These are phyloP conservation scores for Anoura caudifer DNA, from an alignment of 2,113 vertebrate species.

Conservation along the genomic window DNA sequence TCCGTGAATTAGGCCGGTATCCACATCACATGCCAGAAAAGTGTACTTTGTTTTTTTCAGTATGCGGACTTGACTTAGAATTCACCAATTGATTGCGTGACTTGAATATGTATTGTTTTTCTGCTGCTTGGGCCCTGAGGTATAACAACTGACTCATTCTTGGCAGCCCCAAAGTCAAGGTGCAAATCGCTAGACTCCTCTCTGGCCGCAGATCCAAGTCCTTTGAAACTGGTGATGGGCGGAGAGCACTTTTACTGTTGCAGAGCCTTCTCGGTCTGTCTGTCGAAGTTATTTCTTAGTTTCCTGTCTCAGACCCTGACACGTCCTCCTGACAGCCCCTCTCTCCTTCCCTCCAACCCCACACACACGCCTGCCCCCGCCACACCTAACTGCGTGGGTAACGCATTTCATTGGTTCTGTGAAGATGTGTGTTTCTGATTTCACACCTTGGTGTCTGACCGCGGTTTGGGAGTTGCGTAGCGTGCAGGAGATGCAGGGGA, in stretches of 20 bases:
- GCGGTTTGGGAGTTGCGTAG: constrained; percentile 66
- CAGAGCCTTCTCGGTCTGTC: constrained; percentile 59
- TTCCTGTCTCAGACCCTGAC: constrained; percentile 43
- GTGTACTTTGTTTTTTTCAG: not conserved
- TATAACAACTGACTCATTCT: constrained; percentile 47
- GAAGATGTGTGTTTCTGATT: constrained; percentile 76
- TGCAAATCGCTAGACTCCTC: constrained; percentile 46
- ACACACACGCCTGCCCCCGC: not conserved
- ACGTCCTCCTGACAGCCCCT: not conserved
- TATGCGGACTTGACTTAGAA: not conserved
- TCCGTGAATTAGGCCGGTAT: not conserved
- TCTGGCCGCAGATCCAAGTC: constrained; percentile 63
- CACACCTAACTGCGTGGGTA: not conserved
- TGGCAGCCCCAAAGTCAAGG: constrained; percentile 53
- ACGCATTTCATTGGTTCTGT: constrained; percentile 66
- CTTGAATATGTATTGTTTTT: not conserved
- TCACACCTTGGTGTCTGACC: constrained; percentile 78
- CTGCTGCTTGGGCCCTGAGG: constrained; percentile 35
- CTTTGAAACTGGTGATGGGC: constrained; percentile 69
- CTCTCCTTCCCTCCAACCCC: not conserved
- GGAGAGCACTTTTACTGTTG: constrained; percentile 52
- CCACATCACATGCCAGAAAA: not conserved
- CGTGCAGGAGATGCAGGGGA: constrained; percentile 73
- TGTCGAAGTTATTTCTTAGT: constrained; percentile 64
- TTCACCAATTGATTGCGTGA: not conserved